Percentiles rank a stretch among this genome's conserved stretches.
Conservation (phyloP, 1,140 invertebrate species). For the Caenorhabditis brenneri region DNA sequence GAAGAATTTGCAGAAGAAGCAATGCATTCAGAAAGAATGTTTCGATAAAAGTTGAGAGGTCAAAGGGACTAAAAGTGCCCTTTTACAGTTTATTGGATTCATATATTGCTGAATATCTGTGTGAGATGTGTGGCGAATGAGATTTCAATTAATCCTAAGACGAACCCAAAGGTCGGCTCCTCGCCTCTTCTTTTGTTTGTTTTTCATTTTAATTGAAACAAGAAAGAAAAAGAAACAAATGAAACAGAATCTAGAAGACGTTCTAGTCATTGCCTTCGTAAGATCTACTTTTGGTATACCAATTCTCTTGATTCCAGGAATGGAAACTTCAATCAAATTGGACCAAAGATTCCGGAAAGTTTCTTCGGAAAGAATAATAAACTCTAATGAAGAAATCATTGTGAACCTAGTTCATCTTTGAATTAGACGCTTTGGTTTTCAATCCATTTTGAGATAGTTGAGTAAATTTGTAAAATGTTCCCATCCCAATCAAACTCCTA, state of each 20-base stretch:
- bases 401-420: no score
- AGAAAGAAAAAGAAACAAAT: not conserved
- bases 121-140: not conserved
- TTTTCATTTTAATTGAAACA: not conserved
- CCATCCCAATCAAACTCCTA: no score
- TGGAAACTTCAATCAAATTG: no score
- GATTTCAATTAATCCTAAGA: not conserved
- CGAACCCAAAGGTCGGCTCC: not conserved
- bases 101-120: not conserved
- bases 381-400: no score
- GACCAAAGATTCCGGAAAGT: no score
- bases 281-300: no score
- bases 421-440: no score
- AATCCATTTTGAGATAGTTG: no score
- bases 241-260: slow-evolving; percentile 2
- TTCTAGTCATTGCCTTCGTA: not conserved
- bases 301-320: no score
- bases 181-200: not conserved
- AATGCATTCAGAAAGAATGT: not conserved
- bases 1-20: not conserved
- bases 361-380: no score
- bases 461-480: no score
- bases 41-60: not conserved
- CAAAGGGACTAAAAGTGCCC: not conserved
- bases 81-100: not conserved